Evolutionary conservation across 1,140 invertebrate genomes (phyloP), one percentile per base, ranked within the genome.

Genomic region (Drosophila chauvacae): DNA sequence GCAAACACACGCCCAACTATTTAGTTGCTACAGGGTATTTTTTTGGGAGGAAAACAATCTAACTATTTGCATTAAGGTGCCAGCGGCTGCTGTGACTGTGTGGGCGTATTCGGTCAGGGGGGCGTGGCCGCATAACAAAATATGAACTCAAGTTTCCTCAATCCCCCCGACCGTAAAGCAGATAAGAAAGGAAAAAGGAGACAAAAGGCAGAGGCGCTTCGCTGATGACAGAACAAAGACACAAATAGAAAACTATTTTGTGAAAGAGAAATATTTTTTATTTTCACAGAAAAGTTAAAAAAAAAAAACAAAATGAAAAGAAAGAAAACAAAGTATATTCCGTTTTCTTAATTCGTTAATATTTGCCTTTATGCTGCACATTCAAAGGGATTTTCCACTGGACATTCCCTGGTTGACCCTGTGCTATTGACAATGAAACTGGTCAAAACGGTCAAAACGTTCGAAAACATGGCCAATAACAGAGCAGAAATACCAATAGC

Each of bases 21-120:
- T 33, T 23, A 47, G 30, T 14, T 28, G 10, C 23, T 14, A 48
- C 44, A 28, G 53, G 69, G 66, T 72, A 72, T 20, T 30, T n/a
- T 18, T 28, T 30, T 28, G 6, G 2, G 4, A 11, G 48, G 14
- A 68, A 68, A 59, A 77, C 53, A 77, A 77, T 60, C 39, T 18
- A 77, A 77, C 74, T 61, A 77, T 77, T 77, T 77, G 73, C 71
- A 76, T 76, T 65, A 58, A 56, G 70, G 39, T 75, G 70, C 45
- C 60, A 35, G 18, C 47, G 61, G 61, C 72, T 65, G 53, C 64
- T 60, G 55, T 53, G 35, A 61, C 56, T 41, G 50, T 56, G 66
- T 56, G 72, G 75, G 44, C 20, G 39, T 70, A 11, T 41, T 41
- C 3, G 60, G 60, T 39, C 23, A 57, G 50, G 26, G 26, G 48